Evolutionary conservation across 1,140 invertebrate genomes (phyloP).

Genomic region (Helicorthomorpha holstii): DNA sequence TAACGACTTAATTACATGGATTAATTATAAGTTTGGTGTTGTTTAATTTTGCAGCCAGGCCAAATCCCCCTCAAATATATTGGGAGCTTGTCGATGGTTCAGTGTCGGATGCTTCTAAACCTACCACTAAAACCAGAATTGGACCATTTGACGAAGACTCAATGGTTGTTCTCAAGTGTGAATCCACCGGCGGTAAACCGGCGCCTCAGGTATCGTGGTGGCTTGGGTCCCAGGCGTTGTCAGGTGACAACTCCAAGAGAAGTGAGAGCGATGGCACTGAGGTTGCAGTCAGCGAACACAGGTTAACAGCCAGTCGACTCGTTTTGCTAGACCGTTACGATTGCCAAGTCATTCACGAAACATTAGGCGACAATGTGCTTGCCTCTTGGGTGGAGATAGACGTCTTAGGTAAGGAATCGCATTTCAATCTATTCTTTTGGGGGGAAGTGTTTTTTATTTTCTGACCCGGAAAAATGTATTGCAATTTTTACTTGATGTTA

Average conservation of each 20-base stretch:
- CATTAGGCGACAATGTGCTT: no score
- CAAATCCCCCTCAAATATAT: slow-evolving; percentile 8
- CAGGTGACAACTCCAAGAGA: not conserved
- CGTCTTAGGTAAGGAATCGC: no score
- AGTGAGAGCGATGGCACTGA: not conserved
- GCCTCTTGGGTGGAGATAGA: no score
- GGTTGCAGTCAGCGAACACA: not conserved
- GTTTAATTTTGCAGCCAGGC: slow-evolving; percentile 10
- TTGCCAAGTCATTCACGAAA: slow-evolving; percentile 55
- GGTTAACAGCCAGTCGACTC: not conserved
- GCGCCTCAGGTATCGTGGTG: slow-evolving; percentile 67
- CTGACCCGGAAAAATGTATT: no score
- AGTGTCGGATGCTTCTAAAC: no score
- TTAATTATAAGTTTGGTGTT: not conserved
- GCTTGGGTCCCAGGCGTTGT: slow-evolving; percentile 42
- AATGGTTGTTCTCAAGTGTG: slow-evolving; percentile 54
- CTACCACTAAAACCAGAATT: not conserved
- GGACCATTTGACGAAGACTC: slow-evolving; percentile 53
- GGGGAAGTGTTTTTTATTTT: no score
- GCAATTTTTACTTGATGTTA: no score
- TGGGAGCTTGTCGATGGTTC: slow-evolving; percentile 16
- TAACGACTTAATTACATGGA: not conserved
- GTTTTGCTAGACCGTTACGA: slow-evolving; percentile 41
- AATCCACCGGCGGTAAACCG: slow-evolving; percentile 54
- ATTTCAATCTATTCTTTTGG: no score